Base-by-base conservation (phyloP, 2,113 vertebrate genomes). In the Serilophus lunatus region DNA sequence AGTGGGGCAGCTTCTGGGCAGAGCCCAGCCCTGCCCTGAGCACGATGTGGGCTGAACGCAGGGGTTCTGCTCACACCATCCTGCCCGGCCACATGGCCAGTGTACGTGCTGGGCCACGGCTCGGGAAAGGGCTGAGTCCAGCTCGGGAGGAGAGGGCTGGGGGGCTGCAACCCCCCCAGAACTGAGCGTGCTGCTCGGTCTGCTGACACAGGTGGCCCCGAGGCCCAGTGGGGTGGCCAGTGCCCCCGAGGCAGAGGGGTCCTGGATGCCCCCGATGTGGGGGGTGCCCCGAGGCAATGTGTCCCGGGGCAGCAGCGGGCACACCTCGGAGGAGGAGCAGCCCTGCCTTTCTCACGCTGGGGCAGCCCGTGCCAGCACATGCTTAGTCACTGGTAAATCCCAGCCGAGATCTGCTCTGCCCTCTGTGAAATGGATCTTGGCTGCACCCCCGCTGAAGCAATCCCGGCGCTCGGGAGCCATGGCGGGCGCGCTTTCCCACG, bases 351-450 rank as follows among this genome's bases (percentile, higher is more conserved):
- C 96, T 97, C 97, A 97, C 91, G 95, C 92, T 96, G 31, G 86
- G 96, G 93, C 93, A 94, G 90, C 93, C 96, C 93, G 90, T 95
- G 94, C 97, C 96, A 95, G 97, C 97, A 96, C 97, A 96, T 7
- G 93, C 97, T 98, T 95, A 98, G 97, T 98, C 97, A 97, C 75
- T 24, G 85, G 94, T 94, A 82, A 86, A 88, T 96, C 97, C 95
- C 96, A 97, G 97, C 92, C 95, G 15, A 81, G 92, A 93, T 91
- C 75, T 92, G 86, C 26, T 50, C 95, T 95, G 96, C 97, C 90
- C 94, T 81, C 91, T 97, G 96, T 86, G 75, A 83, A 94, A 93
- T 81, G 95, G 87, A 82, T 96, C 97, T 97, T 88, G 96, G 98
- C 97, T 97, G 96, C 93, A 77, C 88, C 96, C 88, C 92, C 56